phyloP scores from a whole-genome alignment of 2,888 invertebrate genomes.

The Noctua janthe region DNA sequence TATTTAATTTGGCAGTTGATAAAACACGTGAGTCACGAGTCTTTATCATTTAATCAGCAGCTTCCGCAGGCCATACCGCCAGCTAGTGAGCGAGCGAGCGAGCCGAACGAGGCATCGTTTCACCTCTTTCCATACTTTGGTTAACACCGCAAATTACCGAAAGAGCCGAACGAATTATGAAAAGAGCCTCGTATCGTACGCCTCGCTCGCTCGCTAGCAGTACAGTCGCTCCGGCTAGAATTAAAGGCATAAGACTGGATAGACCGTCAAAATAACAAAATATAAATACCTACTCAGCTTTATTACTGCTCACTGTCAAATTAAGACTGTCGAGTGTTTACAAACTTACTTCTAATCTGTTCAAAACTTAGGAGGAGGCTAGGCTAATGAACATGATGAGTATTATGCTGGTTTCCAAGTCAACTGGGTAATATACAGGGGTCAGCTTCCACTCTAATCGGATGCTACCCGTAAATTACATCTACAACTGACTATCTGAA shows the following conservation, averaged over 20 bases:
- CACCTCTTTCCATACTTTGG: too few species aligned
- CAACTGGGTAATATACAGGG: not conserved
- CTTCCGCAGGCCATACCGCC: too few species aligned
- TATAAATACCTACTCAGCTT: not conserved
- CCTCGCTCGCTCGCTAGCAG: too few species aligned
- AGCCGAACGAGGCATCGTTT: too few species aligned
- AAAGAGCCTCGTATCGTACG: too few species aligned
- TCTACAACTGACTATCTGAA: too few species aligned
- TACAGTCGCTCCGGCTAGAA: not conserved
- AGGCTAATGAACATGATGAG: not conserved
- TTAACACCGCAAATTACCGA: too few species aligned
- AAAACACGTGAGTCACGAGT: not conserved
- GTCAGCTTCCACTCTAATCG: not conserved
- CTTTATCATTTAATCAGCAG: not conserved
- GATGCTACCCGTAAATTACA: not conserved
- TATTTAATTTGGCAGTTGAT: not conserved
- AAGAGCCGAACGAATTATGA: too few species aligned
- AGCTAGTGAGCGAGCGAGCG: too few species aligned
- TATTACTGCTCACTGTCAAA: not conserved
- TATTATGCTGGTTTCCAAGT: not conserved
- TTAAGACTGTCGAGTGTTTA: not conserved
- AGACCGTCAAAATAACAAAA: not conserved
- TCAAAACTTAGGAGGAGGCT: not conserved
- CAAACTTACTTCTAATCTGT: not conserved
- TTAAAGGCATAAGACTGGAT: not conserved